Conservation (phyloP, 2,888 invertebrate genomes). For the Euplagia quadripunctaria region DNA sequence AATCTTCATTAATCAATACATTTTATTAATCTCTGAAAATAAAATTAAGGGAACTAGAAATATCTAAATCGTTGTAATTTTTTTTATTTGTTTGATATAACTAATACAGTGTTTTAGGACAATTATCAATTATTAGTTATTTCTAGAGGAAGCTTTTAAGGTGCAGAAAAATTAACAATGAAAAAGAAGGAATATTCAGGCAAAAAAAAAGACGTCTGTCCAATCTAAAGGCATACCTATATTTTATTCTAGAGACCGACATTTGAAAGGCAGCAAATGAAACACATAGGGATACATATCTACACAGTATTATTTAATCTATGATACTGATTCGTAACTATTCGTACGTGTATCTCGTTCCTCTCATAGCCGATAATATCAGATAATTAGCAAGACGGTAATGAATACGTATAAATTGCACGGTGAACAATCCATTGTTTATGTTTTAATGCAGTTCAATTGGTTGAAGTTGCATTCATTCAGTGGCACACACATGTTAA, state of each 20-base stretch:
- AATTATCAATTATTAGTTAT: too few relatives aligned
- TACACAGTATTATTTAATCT: neutral
- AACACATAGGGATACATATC: neutral
- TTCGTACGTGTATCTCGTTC: neutral
- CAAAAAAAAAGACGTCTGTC: neutral
- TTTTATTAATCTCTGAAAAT: neutral
- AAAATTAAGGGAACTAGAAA: neutral
- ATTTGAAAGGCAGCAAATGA: neutral
- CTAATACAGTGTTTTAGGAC: too few relatives aligned
- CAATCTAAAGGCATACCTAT: neutral
- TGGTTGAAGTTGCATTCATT: slow-evolving; percentile 13
- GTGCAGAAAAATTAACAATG: neutral
- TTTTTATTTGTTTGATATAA: too few relatives aligned
- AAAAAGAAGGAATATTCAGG: neutral
- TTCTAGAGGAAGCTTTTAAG: too few relatives aligned
- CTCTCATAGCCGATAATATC: neutral
- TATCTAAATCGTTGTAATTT: neutral
- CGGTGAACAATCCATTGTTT: slow-evolving; percentile 5
- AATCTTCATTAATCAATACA: too few relatives aligned
- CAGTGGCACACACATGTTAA: slow-evolving; percentile 2
- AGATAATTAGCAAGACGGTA: slow-evolving; percentile 2
- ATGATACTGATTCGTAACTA: neutral
- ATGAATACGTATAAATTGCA: slow-evolving; percentile 9
- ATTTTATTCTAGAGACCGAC: neutral
- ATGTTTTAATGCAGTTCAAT: slow-evolving; percentile 15